Evolutionary conservation across 2,797 vertebrate species (phyloP).

Genomic region (Myiotriccus ornatus): DNA sequence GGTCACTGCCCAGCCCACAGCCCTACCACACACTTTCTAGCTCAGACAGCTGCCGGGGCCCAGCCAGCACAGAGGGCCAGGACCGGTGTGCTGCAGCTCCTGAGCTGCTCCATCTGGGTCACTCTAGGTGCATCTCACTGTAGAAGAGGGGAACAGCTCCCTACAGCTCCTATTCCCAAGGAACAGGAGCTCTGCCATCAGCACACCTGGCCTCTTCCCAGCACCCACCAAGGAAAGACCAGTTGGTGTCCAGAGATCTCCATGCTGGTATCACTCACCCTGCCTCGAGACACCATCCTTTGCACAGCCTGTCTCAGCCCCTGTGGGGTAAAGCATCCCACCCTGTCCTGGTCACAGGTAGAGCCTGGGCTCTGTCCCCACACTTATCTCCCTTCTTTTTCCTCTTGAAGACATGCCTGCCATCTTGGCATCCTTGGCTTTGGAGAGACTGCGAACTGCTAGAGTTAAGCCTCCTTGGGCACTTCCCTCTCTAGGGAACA

Average conservation of each 20-base stretch:
- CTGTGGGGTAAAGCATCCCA: background rate
- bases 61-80: background rate
- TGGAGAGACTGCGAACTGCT: background rate
- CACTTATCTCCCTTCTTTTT: background rate
- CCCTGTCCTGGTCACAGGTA: fast-evolving
- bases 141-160: background rate
- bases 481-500: background rate
- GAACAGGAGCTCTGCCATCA: background rate
- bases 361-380: background rate
- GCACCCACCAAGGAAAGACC: background rate
- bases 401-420: background rate
- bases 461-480: background rate
- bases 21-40: background rate
- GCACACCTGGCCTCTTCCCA: background rate
- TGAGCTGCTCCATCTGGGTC: background rate
- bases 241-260: background rate
- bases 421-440: background rate
- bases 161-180: background rate
- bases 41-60: background rate
- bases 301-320: background rate
- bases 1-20: background rate
- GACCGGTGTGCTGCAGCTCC: background rate
- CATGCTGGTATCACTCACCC: background rate
- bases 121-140: background rate
- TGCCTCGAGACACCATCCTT: background rate